A percentile compares a stretch with the other conserved stretches of the same genome.
phyloP scores from a whole-genome alignment of 1,140 invertebrate genomes.

The Hyles euphorbiae region DNA sequence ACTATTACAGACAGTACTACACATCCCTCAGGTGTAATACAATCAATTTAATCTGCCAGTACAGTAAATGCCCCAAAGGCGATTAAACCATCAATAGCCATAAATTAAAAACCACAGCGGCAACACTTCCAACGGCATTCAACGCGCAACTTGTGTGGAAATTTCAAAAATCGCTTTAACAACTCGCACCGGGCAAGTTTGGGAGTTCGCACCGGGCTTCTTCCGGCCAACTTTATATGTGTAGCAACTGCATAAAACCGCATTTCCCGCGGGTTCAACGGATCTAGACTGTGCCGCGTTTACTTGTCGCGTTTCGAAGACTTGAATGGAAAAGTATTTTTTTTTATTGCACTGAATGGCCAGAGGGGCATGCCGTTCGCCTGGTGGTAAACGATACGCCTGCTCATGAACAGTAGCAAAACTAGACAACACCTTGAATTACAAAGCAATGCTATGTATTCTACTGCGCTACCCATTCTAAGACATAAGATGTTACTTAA shows the following conservation, averaged over 20 bases:
- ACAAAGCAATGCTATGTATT: no score
- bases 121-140: no score
- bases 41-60: no score
- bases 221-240: constrained; percentile 33
- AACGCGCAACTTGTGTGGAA: neutral
- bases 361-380: neutral
- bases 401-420: no score
- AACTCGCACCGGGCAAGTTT: constrained; percentile 20
- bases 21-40: no score
- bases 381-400: neutral
- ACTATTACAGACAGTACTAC: no score
- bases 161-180: constrained; percentile 16
- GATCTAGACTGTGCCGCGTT: constrained; percentile 11
- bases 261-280: constrained; percentile 29
- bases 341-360: neutral
- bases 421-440: no score
- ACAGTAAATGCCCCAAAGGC: no score
- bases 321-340: neutral
- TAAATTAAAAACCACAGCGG: no score
- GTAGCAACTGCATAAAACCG: constrained; percentile 26
- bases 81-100: no score
- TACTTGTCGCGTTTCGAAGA: neutral
- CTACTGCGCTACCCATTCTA: no score
- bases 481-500: no score
- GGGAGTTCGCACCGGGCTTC: constrained; percentile 19